Evolutionary conservation across 2,888 invertebrate genomes (phyloP).

Genomic region (Lasioglossum morio): DNA sequence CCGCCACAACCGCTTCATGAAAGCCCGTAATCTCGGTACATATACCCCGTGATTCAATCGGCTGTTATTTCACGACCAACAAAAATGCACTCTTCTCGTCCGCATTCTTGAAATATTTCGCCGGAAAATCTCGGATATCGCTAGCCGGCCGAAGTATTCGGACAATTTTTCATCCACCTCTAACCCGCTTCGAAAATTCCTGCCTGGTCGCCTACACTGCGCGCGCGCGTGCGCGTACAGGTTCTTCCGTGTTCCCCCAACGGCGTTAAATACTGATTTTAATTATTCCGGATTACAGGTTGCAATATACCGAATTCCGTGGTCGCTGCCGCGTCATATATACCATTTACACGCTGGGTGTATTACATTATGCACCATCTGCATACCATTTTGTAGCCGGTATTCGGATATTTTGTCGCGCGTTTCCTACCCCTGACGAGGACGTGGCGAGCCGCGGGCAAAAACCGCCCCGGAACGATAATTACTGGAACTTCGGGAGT

Average conservation of each 20-base stretch:
- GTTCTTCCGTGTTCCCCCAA: not conserved
- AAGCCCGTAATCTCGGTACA: not conserved
- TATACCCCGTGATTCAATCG: not conserved
- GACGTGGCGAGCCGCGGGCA: not conserved
- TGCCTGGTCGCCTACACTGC: not conserved
- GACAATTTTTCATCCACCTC: conserved; percentile 25
- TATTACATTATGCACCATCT: conserved; percentile 63
- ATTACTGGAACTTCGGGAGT: conserved; percentile 2
- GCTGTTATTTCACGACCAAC: not conserved
- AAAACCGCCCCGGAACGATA: conserved; percentile 15
- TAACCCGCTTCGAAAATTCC: not conserved
- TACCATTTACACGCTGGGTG: conserved; percentile 46
- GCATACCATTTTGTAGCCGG: conserved; percentile 52
- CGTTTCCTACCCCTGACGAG: conserved; percentile 5
- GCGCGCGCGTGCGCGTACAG: not conserved
- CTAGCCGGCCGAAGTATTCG: not conserved
- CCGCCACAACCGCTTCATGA: not conserved
- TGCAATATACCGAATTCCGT: conserved; percentile 55
- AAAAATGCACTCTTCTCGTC: not conserved
- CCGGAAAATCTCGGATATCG: not conserved
- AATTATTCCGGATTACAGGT: conserved; percentile 51
- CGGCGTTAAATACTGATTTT: conserved; percentile 46
- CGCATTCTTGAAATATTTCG: not conserved
- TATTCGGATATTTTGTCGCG: conserved; percentile 54
- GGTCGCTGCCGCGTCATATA: conserved; percentile 47